Evolutionary conservation across 1,140 invertebrate genomes (phyloP).

Genomic region (Zaprionus camerounensis): DNA sequence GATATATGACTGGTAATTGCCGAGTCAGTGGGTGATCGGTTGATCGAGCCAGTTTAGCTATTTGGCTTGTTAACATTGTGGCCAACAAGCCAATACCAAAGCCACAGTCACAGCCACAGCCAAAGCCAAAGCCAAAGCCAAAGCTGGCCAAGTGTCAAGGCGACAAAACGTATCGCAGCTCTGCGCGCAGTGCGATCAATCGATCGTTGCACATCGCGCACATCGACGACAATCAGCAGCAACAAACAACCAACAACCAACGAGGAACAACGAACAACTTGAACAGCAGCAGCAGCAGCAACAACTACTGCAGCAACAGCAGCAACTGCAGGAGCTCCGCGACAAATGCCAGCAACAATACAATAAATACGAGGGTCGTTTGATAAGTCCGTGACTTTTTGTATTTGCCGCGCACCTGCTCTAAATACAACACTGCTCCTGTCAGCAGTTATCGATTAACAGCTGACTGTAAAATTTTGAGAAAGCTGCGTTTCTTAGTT

Average conservation of each 20-base stretch:
- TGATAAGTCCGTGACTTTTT: too few species aligned
- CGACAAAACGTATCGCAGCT: conserved; percentile 51
- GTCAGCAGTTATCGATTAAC: too few species aligned
- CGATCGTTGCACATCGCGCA: conserved; percentile 62
- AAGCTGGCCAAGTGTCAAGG: conserved; percentile 60
- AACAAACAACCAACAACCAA: conserved; percentile 33
- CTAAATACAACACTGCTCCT: too few species aligned
- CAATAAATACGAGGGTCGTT: too few species aligned
- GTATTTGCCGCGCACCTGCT: too few species aligned
- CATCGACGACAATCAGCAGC: conserved; percentile 70
- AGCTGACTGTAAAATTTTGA: too few species aligned
- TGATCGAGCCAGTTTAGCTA: conserved; percentile 40
- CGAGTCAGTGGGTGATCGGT: conserved; percentile 59
- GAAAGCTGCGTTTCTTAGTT: too few species aligned
- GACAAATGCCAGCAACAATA: conserved; percentile 72
- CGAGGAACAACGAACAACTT: conserved; percentile 55
- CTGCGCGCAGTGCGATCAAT: conserved; percentile 50
- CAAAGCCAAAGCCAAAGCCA: not conserved
- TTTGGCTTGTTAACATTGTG: conserved; percentile 44
- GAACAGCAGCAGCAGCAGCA: conserved; percentile 41
- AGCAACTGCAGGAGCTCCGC: conserved; percentile 42
- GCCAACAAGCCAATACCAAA: conserved; percentile 15
- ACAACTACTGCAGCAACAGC: conserved; percentile 50
- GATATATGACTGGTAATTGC: conserved; percentile 77
- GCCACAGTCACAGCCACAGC: not conserved